Evolutionary conservation across 2,113 vertebrate genomes (phyloP), one percentile per base, ranked within the genome.

Genomic region (Erpornis zantholeuca): DNA sequence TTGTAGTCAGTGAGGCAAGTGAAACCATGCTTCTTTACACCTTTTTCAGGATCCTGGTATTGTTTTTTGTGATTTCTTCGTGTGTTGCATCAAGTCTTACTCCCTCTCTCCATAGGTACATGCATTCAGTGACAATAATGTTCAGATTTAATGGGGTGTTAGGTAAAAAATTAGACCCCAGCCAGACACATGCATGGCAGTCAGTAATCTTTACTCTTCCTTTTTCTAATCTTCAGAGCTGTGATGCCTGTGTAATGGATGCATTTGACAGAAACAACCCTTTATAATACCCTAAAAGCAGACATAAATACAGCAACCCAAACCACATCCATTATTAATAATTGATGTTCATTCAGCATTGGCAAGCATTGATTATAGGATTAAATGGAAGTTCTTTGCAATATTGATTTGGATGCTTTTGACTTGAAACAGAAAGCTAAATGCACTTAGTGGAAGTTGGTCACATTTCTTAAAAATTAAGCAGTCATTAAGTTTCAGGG

Each of bases 311-410:
- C 97, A 97, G 90, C 70, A 96, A 70, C 35, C 44, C 36, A 95
- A 98, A 95, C 94, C 97, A 96, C 93, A 97, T 97, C 78, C 82
- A 97, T 89, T 88, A 90, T 98, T 96, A 98, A 98, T 98, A 98
- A 97, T 92, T 96, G 79, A 97, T 97, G 87, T 72, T 96, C 92
- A 95, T 95, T 97, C 90, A 95, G 72, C 93, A 97, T 97, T 94
- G 97, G 93, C 66, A 95, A 97, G 45, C 84, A 97, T 97, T 94
- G 97, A 97, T 97, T 97, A 98, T 97, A 97, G 89, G 75, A 83
- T 95, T 97, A 96, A 97, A 98, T 96, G 86, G 87, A 96, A 97
- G 86, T 90, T 95, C 71, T 94, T 95, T 91, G 71, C 81, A 85
- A 38, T 93, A 98, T 95, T 91, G 95, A 97, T 93, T 93, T 94